Evolutionary conservation across 2,113 vertebrate species (phyloP), one percentile per base, ranked within the genome.

Genomic region (Lethenteron camtschaticum): DNA sequence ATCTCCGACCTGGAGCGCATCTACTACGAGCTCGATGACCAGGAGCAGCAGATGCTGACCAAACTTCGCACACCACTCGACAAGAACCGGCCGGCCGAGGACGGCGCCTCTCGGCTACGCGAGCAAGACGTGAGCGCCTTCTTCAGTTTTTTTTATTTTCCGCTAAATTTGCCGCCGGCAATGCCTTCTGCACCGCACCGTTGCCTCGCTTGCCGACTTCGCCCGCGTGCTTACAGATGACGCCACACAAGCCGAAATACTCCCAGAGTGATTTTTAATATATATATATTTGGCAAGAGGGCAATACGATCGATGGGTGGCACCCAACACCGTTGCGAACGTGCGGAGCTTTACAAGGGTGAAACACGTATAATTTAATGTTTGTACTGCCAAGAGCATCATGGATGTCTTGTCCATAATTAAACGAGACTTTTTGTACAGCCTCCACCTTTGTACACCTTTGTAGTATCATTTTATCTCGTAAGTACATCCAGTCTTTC

Each of bases 1-100:
- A 84, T 99, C 78, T 87, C 94, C 0, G 79, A 85, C 58, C 77
- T 99, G 78, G 92, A 99, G 74, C 88, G 87, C 72, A 87, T 95
- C 10, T 75, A 76, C 73, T 82, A 80, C 0, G 86, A 94, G 75
- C 76, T 97, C 74, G 85, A 89, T 73, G 87, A 85, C 74, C 89
- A 94, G 77, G 90, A 97, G 77, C 95, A 89, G 69, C 83, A 81
- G 12, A 85, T 95, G 76, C 82, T 85, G 0, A 72, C 80, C 7
- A 80, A 83, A 73, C 79, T 92, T 10, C 83, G 92, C 2, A 90
- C 90, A 0, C 92, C 94, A 0, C 81, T 99, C n/a, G 90, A 95
- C 73, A 87, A 88, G 76, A 88, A 76, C 57, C 79, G 87, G 14
- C 81, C 85, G 0, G 80, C 92, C 70, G 90, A 95, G 77, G 94